Conservation (phyloP, 2,888 invertebrate species). For the Lithosia quadra region DNA sequence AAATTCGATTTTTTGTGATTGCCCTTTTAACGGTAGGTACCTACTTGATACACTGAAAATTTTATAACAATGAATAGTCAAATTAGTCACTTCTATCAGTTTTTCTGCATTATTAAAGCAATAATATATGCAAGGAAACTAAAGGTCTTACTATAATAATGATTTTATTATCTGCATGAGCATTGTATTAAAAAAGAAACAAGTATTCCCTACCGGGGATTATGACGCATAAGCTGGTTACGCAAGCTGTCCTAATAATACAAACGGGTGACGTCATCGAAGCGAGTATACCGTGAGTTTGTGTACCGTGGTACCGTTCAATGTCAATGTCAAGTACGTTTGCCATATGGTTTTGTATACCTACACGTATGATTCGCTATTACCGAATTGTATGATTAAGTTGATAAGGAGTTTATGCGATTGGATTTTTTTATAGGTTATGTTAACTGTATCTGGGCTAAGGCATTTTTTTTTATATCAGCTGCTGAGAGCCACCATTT, state of each 20-base stretch:
- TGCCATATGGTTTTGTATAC: slow-evolving; percentile 41
- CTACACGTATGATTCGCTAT: slow-evolving; percentile 49
- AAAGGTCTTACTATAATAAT: too few relatives aligned
- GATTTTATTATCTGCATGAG: neutral
- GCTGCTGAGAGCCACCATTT: too few relatives aligned
- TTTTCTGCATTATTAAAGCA: too few relatives aligned
- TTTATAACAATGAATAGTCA: too few relatives aligned
- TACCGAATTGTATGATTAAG: slow-evolving; percentile 43
- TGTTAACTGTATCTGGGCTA: too few relatives aligned
- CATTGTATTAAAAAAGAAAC: neutral
- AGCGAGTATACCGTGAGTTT: slow-evolving; percentile 40
- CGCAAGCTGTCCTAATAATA: slow-evolving; percentile 5
- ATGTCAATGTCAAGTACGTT: slow-evolving; percentile 66
- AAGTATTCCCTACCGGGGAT: neutral
- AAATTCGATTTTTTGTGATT: too few relatives aligned
- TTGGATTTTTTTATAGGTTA: neutral
- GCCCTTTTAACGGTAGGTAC: too few relatives aligned
- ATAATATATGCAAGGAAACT: too few relatives aligned
- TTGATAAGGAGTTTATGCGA: slow-evolving; percentile 37
- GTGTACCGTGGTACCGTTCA: slow-evolving; percentile 46
- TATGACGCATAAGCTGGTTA: neutral
- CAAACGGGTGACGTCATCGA: slow-evolving; percentile 8
- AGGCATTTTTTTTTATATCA: too few relatives aligned
- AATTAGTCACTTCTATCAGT: too few relatives aligned
- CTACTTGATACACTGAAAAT: too few relatives aligned